Conservation (phyloP, 2,113 vertebrate genomes). For the Diglossa brunneiventris region DNA sequence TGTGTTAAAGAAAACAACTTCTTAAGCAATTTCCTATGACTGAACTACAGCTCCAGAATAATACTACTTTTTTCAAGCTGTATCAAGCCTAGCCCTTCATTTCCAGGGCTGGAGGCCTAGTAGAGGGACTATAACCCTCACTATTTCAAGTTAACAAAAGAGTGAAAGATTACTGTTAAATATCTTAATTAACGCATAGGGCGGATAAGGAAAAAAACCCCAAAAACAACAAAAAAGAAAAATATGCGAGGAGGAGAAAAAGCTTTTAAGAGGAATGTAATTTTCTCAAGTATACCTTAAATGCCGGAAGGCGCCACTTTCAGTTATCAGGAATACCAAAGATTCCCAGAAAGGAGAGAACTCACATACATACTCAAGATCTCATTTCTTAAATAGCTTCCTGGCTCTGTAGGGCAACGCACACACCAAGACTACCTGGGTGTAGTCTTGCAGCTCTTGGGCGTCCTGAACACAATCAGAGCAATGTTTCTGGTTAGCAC, state of each 20-base stretch:
- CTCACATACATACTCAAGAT: background rate
- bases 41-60: background rate
- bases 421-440: background rate
- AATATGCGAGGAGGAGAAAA: background rate
- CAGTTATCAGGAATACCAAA: background rate
- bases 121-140: background rate
- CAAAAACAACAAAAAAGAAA: background rate
- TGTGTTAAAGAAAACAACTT: background rate
- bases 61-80: background rate
- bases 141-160: background rate
- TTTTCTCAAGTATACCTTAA: constrained; percentile 38
- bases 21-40: background rate
- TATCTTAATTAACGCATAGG: background rate
- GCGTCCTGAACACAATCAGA: background rate
- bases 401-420: background rate
- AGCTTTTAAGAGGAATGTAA: background rate
- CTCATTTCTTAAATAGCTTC: background rate
- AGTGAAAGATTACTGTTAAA: background rate
- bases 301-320: background rate
- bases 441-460: background rate
- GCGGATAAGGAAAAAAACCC: accelerated
- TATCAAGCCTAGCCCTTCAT: background rate
- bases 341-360: background rate
- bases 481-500: background rate
- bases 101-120: background rate